These are phyloP conservation scores for Lamellibrachia luymesi DNA, from an alignment of 1,140 invertebrate genomes.

Conservation along the genomic window DNA sequence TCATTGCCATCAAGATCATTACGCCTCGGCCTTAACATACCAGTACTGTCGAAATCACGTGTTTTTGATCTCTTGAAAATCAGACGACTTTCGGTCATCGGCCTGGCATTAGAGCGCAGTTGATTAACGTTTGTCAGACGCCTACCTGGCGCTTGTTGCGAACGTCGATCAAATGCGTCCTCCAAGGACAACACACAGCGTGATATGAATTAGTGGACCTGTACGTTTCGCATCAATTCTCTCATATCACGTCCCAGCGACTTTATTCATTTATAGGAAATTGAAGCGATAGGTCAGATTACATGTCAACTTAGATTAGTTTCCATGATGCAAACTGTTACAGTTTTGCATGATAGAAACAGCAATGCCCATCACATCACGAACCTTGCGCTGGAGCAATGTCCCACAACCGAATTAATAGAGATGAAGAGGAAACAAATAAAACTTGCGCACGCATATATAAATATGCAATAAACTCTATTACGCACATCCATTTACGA, in stretches of 20 bases:
- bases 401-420: too few species aligned
- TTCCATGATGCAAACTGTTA: neutral
- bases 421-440: too few species aligned
- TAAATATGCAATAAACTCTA: too few species aligned
- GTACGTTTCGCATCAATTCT: neutral
- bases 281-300: neutral
- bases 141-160: neutral
- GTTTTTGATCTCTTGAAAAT: neutral
- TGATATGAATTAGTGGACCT: neutral
- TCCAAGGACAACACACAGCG: neutral
- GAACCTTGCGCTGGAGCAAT: neutral
- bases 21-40: too few species aligned
- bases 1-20: too few species aligned
- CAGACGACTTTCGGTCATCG: neutral
- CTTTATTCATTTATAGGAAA: neutral
- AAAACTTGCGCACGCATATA: too few species aligned
- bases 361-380: neutral
- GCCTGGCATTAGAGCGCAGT: neutral
- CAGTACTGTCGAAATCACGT: neutral
- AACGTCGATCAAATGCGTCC: neutral
- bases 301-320: neutral
- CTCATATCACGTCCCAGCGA: neutral
- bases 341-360: too few species aligned
- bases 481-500: too few species aligned
- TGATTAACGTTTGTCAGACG: neutral